Conservation (phyloP, 2,113 vertebrate species). For the Setophaga kirtlandii region DNA sequence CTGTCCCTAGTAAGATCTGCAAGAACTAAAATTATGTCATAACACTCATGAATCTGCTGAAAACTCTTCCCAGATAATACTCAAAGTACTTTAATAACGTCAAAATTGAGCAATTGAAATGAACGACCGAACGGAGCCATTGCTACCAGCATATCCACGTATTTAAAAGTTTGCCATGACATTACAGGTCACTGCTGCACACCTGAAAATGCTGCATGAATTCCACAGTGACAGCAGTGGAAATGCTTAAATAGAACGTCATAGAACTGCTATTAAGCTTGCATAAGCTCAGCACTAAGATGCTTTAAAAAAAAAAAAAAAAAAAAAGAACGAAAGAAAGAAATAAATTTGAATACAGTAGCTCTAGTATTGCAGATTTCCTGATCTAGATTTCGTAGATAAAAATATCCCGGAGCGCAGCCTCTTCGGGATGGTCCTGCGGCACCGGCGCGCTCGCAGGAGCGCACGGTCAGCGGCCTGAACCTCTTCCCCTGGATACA, state of each 20-base stretch:
- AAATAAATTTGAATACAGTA: not conserved
- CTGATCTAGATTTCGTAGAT: constrained; percentile 16
- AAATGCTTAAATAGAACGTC: not conserved
- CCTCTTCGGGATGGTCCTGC: not conserved
- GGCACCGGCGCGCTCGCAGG: not conserved
- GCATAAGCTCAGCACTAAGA: not conserved
- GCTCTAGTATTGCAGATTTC: not conserved
- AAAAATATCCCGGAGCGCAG: not conserved
- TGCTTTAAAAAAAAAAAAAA: not conserved
- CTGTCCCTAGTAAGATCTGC: not conserved
- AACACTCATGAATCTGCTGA: not conserved
- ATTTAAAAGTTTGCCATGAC: constrained; percentile 23
- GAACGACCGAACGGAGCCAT: fast-evolving
- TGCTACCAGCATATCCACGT: not conserved
- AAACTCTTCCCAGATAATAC: not conserved
- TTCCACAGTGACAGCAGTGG: not conserved
- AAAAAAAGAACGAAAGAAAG: too few species aligned
- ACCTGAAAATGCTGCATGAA: not conserved
- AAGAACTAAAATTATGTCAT: not conserved
- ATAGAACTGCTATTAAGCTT: not conserved
- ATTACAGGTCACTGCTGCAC: not conserved
- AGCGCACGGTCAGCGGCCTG: not conserved
- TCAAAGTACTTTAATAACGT: not conserved
- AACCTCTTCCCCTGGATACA: fast-evolving
- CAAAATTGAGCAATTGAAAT: not conserved